Evolutionary conservation across 2,113 vertebrate genomes (phyloP).

Genomic region (Lonchura striata): DNA sequence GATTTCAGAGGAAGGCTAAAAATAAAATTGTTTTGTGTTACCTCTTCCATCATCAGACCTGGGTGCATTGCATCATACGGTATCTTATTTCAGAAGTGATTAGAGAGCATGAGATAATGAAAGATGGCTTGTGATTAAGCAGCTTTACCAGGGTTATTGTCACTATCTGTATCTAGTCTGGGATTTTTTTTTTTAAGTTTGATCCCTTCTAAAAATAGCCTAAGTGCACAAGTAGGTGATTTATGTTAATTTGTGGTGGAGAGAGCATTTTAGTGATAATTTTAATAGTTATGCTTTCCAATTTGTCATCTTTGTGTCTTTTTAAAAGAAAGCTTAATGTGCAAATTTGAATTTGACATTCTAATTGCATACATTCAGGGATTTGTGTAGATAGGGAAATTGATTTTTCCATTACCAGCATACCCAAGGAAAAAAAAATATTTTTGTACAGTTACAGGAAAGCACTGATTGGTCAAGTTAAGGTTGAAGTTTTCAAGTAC

Average conservation of each 20-base stretch:
- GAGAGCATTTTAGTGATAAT: neutral
- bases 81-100: constrained; percentile 17
- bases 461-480: neutral
- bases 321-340: neutral
- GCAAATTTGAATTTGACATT: neutral
- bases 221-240: neutral
- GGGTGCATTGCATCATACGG: neutral
- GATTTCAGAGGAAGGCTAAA: constrained; percentile 27
- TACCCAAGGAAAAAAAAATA: neutral
- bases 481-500: neutral
- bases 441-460: neutral
- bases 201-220: constrained; percentile 8
- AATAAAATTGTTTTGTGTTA: constrained; percentile 50
- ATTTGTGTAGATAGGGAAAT: neutral
- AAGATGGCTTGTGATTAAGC: neutral
- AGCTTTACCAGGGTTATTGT: neutral
- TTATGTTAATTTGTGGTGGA: neutral
- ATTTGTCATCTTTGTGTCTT: neutral
- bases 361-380: neutral
- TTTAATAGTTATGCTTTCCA: neutral
- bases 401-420: neutral
- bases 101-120: constrained; percentile 1
- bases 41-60: neutral
- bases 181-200: neutral
- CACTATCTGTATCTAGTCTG: neutral